Base-by-base conservation (phyloP, 2,888 invertebrate genomes). In the Trachelus iudaicus region DNA sequence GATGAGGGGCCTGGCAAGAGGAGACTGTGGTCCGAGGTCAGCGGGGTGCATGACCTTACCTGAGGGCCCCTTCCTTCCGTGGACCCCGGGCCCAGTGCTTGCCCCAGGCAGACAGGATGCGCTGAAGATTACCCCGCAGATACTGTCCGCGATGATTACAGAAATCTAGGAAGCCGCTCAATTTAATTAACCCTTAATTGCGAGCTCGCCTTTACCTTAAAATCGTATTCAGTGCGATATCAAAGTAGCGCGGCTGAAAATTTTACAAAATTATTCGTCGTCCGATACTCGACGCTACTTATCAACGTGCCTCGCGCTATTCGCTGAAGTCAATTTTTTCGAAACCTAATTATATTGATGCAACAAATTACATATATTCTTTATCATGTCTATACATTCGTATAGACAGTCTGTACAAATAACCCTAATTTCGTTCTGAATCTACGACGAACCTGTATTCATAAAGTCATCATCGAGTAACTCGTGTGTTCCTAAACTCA, bases 41-140 rank as follows among this genome's bases (percentile, higher is more conserved):
- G 89, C 88, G 89, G 89, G 90, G 91, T 91, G 89, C 89, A 90
- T 91, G 91, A 91, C 90, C 91, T 91, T 90, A 89, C 87, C 89
- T 88, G 89, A 87, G 85, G 89, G 88, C 90, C 90, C 89, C 89
- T 90, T 90, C 90, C 89, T 89, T 88, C 89, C 87, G 88, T 89
- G 86, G 89, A 87, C 88, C 87, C 85, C 77, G 83, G 81, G 83
- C 82, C 23, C 23, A 56, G 9, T 23, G 23, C 56, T 56, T 56
- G 56, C 78, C 83, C 79, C 83, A 85, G 86, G 87, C 88, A 89
- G 89, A 89, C 89, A 89, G 89, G 89, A 89, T 88, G 90, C 89
- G 87, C 89, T 86, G 87, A 87, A 90, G 90, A 90, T 90, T 90
- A 89, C 87, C 88, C 87, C 85, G 85, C 84, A 87, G 90, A 90